phyloP scores from a whole-genome alignment of 2,113 vertebrate species.

The Maccullochella peelii region DNA sequence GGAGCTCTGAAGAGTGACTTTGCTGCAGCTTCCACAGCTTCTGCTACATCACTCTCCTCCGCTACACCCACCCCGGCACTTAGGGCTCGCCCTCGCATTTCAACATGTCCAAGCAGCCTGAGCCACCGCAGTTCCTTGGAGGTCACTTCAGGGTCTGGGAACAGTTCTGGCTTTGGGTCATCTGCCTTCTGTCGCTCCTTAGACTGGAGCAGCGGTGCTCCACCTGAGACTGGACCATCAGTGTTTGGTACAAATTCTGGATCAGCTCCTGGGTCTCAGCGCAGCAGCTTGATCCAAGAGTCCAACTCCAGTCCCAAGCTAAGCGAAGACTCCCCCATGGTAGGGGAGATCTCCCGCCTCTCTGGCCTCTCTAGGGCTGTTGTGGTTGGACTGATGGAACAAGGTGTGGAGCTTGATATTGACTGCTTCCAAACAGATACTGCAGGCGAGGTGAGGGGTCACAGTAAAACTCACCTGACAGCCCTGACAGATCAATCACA shows the following conservation, averaged over 20 bases:
- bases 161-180: slow-evolving; percentile 67
- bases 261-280: slow-evolving; percentile 75
- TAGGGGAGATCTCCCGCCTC: slow-evolving; percentile 85
- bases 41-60: slow-evolving; percentile 72
- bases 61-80: slow-evolving; percentile 78
- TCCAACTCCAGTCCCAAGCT: slow-evolving; percentile 73
- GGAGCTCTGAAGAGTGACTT: slow-evolving; percentile 71
- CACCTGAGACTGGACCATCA: slow-evolving; percentile 56
- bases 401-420: slow-evolving; percentile 85
- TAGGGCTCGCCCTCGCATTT: slow-evolving; percentile 85
- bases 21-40: slow-evolving; percentile 60
- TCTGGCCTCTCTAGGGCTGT: slow-evolving; percentile 84
- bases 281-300: slow-evolving; percentile 75
- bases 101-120: slow-evolving; percentile 84
- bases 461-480: slow-evolving; percentile 63
- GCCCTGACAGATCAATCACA: slow-evolving; percentile 63
- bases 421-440: slow-evolving; percentile 83
- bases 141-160: slow-evolving; percentile 65
- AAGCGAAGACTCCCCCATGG: slow-evolving; percentile 81
- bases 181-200: slow-evolving; percentile 81
- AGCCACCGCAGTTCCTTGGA: slow-evolving; percentile 85
- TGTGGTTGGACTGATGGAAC: slow-evolving; percentile 86
- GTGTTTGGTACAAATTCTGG: slow-evolving; percentile 50
- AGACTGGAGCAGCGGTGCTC: slow-evolving; percentile 80
- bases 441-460: slow-evolving; percentile 66